These are phyloP conservation scores for Ahaetulla prasina DNA, from an alignment of 2,113 vertebrate species.

Conservation along the genomic window DNA sequence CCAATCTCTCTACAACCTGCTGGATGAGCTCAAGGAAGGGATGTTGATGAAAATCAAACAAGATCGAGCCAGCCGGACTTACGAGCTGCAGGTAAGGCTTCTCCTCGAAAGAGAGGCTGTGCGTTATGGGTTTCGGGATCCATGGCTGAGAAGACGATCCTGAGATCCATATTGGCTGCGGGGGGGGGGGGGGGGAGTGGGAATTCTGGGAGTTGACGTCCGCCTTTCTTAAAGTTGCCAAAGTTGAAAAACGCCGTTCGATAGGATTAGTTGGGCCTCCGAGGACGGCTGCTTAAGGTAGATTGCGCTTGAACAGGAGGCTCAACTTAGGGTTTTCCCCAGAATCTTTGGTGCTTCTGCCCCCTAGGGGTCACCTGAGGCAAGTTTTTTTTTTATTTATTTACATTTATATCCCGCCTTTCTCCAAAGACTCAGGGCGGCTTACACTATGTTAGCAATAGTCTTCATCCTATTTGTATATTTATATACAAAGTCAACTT, in stretches of 20 bases:
- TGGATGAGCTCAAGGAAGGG: constrained; percentile 87
- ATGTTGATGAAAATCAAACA: constrained; percentile 94
- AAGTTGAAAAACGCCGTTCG: neutral
- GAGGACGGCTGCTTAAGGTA: neutral
- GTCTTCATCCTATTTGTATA: too few relatives aligned
- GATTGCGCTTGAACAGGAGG: neutral
- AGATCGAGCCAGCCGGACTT: constrained; percentile 85
- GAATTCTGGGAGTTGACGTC: neutral
- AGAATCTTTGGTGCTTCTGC: neutral
- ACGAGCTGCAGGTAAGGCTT: constrained; percentile 81
- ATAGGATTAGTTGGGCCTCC: too few relatives aligned
- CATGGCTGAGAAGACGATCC: neutral
- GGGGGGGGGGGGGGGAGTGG: too few relatives aligned
- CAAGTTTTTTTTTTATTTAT: too few relatives aligned
- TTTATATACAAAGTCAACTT: too few relatives aligned
- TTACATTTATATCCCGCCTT: too few relatives aligned
- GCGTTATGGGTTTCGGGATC: neutral
- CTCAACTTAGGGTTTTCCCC: neutral
- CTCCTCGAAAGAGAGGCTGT: neutral
- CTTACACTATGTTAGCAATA: too few relatives aligned
- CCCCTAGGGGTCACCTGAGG: neutral
- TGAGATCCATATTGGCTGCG: neutral
- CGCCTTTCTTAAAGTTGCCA: neutral
- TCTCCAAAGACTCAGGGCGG: too few relatives aligned
- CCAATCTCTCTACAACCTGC: constrained; percentile 75